phyloP scores from a whole-genome alignment of 1,140 invertebrate genomes.

The Drosophila persimilis region DNA sequence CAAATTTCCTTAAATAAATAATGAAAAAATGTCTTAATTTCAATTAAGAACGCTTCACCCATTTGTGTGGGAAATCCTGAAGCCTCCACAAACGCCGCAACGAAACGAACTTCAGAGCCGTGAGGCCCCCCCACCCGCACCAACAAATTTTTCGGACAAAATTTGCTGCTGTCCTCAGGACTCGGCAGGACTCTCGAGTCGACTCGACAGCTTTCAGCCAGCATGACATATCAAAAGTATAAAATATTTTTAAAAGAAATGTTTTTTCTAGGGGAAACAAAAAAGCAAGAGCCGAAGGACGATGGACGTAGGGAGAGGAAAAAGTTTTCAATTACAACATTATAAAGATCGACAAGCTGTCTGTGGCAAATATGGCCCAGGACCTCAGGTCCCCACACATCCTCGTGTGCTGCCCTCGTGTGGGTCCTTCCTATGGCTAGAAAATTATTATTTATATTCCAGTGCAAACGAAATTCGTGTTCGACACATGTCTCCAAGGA shows the following conservation, averaged over 20 bases:
- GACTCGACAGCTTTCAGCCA: constrained; percentile 69
- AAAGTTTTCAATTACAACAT: constrained; percentile 83
- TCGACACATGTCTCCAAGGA: constrained; percentile 82
- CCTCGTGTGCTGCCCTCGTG: constrained; percentile 20
- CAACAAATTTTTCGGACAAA: constrained; percentile 29
- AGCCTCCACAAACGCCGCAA: constrained; percentile 8
- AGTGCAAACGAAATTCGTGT: constrained; percentile 77
- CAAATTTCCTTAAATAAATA: constrained; percentile 1
- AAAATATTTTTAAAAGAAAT: constrained; percentile 79
- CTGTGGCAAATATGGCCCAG: constrained; percentile 73
- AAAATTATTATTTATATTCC: constrained; percentile 82
- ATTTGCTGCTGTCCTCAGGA: constrained; percentile 46
- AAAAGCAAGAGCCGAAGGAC: constrained; percentile 3
- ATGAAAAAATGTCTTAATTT: constrained; percentile 18
- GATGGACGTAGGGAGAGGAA: constrained; percentile 28
- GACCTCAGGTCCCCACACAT: constrained; percentile 35
- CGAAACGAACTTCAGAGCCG: constrained; percentile 21
- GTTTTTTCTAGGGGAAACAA: constrained; percentile 49
- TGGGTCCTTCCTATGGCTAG: constrained; percentile 11
- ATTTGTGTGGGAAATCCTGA: constrained; percentile 6
- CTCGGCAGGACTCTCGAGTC: constrained; percentile 25
- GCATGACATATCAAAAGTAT: constrained; percentile 78
- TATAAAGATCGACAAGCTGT: constrained; percentile 83
- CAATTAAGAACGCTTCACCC: constrained; percentile 21
- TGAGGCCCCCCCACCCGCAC: neutral